These are phyloP conservation scores for Vandiemenella viatica DNA, from an alignment of 2,888 invertebrate species.

Conservation along the genomic window DNA sequence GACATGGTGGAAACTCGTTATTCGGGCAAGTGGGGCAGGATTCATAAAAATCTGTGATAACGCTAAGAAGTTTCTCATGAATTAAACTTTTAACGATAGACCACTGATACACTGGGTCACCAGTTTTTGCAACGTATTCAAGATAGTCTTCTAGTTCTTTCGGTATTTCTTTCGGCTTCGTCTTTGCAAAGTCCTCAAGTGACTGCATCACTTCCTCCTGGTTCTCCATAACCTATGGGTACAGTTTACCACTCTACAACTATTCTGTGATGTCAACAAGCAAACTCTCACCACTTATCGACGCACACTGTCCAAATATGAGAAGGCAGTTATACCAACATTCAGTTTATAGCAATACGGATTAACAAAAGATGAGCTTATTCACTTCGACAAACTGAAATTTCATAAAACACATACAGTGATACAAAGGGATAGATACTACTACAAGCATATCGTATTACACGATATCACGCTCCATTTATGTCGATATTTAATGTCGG, in stretches of 20 bases:
- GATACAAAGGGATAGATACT: too few species aligned
- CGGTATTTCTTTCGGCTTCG: slow-evolving; percentile 66
- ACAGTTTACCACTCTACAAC: background rate
- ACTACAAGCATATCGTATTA: too few species aligned
- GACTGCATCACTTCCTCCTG: slow-evolving; percentile 71
- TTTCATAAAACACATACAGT: too few species aligned
- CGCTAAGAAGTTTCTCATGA: slow-evolving; percentile 69
- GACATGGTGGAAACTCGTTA: slow-evolving; percentile 68
- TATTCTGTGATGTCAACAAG: background rate
- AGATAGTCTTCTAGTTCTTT: slow-evolving; percentile 80
- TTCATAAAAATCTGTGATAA: slow-evolving; percentile 78
- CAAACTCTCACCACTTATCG: slow-evolving; percentile 1
- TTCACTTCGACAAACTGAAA: too few species aligned
- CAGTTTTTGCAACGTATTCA: slow-evolving; percentile 79
- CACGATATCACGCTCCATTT: too few species aligned
- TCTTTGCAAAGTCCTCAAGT: slow-evolving; percentile 68
- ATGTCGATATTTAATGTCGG: too few species aligned
- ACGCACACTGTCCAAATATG: slow-evolving; percentile 3
- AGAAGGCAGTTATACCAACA: background rate
- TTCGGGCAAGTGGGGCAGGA: slow-evolving; percentile 51
- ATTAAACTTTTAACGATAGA: slow-evolving; percentile 72
- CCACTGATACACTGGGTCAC: slow-evolving; percentile 90
- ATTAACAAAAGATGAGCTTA: too few species aligned
- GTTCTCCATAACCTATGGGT: slow-evolving; percentile 55
- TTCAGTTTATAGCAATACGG: too few species aligned